Evolutionary conservation across 2,888 invertebrate species (phyloP), one percentile per base, ranked within the genome.

Genomic region (Bruchidius siliquastri): DNA sequence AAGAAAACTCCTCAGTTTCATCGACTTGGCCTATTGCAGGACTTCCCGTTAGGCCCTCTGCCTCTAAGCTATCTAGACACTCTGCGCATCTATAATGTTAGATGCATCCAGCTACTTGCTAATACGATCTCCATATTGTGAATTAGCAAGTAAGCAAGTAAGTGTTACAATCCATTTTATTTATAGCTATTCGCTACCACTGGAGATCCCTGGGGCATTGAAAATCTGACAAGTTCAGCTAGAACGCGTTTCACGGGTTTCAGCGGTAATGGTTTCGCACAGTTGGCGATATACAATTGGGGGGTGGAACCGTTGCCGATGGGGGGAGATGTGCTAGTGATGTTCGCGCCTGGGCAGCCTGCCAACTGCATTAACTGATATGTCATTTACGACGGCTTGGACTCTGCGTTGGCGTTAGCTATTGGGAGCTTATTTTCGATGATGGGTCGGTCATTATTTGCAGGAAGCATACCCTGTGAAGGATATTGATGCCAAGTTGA

Each of bases 181-280:
- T n/a, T n/a, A n/a, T 26, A 26, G 26, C 4, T 68, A 49, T 68
- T 21, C 20, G n/a, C n/a, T n/a, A 21, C 70, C 13, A 22, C 70
- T 26, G 21, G 70, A 22, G 70, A 4, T 72, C 79, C 77, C 73
- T 72, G 70, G 75, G 75, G 77, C 75, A 76, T 79, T 75, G 75
- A 74, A 80, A 80, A 80, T 80, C 77, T 79, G 80, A 80, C 79
- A 77, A 77, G 79, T 78, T 75, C 76, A 72, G 78, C 76, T 79
- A 74, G 74, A 77, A 75, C 49, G 49, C 49, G 49, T 13, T 49
- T 49, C 49, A 49, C 18, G 18, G 49, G 49, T 49, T 49, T 49
- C 49, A 18, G 8, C 49, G 13, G 49, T 49, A 49, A 49, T 49
- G 49, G 49, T 49, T 49, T 49, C 49, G 8, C 49, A 49, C 49